Conservation (phyloP, 2,888 invertebrate genomes). For the Macaria notata region DNA sequence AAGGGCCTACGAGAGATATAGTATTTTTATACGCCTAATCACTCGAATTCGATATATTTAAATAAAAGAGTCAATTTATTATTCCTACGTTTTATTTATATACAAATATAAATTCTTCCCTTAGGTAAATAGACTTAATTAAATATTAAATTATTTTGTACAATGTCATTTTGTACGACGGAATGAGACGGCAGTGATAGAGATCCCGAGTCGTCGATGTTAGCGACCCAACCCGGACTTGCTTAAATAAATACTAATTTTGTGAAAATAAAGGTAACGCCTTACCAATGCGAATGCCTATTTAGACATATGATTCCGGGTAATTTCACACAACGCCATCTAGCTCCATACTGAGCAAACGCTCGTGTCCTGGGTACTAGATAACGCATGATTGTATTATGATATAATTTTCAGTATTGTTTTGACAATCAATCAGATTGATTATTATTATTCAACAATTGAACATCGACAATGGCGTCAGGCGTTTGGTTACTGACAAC, state of each 20-base stretch:
- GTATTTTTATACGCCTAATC: too few relatives aligned
- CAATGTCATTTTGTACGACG: conserved; percentile 58
- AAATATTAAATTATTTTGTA: conserved; percentile 70
- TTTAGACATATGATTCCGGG: too few relatives aligned
- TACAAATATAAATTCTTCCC: conserved; percentile 75
- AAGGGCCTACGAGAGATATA: too few relatives aligned
- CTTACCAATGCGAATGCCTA: conserved; percentile 1
- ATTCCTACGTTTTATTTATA: conserved; percentile 64
- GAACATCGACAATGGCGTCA: too few relatives aligned
- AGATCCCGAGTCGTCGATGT: conserved; percentile 45
- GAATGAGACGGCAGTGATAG: conserved; percentile 59
- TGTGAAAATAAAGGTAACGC: conserved; percentile 10
- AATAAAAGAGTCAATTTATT: conserved; percentile 35
- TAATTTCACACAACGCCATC: too few relatives aligned
- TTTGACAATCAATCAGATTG: too few relatives aligned
- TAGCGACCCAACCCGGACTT: conserved; percentile 32
- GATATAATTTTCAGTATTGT: too few relatives aligned
- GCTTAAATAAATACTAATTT: conserved; percentile 28
- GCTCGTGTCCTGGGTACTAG: too few relatives aligned
- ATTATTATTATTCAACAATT: neutral
- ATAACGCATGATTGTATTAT: too few relatives aligned
- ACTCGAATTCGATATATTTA: neutral
- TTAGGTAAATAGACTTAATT: conserved; percentile 69
- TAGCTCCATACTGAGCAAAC: too few relatives aligned
- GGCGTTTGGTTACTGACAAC: too few relatives aligned